phyloP scores from a whole-genome alignment of 2,888 invertebrate genomes.

The Neocrepidodera transversa region DNA sequence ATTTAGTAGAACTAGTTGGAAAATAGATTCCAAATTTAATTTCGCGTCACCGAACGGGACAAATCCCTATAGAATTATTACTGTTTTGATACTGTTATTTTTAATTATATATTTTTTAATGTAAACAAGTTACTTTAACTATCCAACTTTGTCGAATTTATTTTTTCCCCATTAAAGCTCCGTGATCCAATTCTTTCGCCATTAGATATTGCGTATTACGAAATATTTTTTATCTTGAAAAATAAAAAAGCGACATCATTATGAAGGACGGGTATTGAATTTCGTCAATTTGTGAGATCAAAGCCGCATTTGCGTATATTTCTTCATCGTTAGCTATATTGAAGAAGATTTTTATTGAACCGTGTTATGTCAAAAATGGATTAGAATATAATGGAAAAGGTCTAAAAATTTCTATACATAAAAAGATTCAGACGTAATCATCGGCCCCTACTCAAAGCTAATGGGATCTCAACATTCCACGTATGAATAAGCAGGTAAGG shows the following conservation, averaged over 20 bases:
- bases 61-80: conserved; percentile 12
- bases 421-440: conserved; percentile 14
- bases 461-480: conserved; percentile 13
- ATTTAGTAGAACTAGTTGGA: conserved; percentile 10
- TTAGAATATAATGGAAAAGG: conserved; percentile 8
- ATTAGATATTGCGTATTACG: neutral
- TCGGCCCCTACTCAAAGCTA: conserved; percentile 20
- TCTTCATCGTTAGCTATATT: neutral
- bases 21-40: conserved; percentile 20
- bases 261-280: neutral
- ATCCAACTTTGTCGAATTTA: too few species aligned
- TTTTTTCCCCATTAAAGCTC: too few species aligned
- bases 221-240: neutral
- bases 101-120: conserved; percentile 1
- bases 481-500: conserved; percentile 11
- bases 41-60: conserved; percentile 11
- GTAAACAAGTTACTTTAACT: too few species aligned
- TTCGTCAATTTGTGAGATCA: neutral
- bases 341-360: neutral
- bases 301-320: neutral
- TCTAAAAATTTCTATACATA: neutral
- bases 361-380: neutral
- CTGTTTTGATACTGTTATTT: neutral
- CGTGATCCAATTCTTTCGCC: neutral
- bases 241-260: neutral